Conservation (phyloP, 2,888 invertebrate species). For the Eristalis intricaria region DNA sequence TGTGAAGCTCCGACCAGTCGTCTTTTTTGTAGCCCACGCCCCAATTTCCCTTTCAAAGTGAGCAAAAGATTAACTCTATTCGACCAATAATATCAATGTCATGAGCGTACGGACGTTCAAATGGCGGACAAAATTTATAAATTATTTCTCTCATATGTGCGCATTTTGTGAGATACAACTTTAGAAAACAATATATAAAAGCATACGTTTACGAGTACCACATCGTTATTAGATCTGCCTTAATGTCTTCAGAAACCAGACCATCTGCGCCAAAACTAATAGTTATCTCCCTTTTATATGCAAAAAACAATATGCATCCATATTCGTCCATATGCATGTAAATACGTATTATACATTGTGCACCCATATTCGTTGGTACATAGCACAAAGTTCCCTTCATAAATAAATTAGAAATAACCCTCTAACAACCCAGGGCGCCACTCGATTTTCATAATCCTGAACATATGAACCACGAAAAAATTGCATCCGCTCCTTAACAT, state of each 20-base stretch:
- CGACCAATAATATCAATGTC: no score
- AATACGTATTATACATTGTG: background rate
- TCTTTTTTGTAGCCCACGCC: no score
- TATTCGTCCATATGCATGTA: background rate
- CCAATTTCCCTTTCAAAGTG: no score
- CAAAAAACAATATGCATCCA: background rate
- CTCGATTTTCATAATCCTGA: slow-evolving; percentile 22
- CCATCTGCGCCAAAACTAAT: background rate
- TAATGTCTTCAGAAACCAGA: background rate
- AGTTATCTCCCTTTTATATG: background rate
- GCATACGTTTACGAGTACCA: background rate
- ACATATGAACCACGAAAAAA: slow-evolving; percentile 47
- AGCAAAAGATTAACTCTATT: no score
- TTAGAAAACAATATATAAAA: no score
- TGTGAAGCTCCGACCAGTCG: no score
- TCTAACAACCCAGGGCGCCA: slow-evolving; percentile 1
- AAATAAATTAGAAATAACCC: slow-evolving; percentile 27
- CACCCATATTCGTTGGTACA: background rate
- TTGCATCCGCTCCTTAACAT: background rate
- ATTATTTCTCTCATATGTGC: background rate
- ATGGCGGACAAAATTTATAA: no score
- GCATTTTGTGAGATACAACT: background rate
- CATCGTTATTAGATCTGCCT: background rate
- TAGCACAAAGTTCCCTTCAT: background rate
- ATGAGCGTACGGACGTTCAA: no score